A percentile compares a stretch with the other conserved stretches of the same genome.
Evolutionary conservation across 2,113 vertebrate species (phyloP).

Genomic region (Channa argus): DNA sequence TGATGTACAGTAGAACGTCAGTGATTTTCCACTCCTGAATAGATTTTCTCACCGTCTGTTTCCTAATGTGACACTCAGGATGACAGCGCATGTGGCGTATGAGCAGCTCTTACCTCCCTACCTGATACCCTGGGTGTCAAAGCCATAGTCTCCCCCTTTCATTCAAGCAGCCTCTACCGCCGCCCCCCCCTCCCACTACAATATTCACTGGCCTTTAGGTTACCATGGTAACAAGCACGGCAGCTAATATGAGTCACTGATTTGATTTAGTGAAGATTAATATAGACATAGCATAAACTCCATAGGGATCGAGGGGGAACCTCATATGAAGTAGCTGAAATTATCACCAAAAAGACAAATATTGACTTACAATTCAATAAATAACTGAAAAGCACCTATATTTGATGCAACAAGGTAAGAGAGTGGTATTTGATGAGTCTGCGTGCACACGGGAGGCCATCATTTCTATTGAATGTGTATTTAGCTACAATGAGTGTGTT

Average conservation of each 20-base stretch:
- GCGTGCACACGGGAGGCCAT: not conserved
- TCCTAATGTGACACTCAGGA: conserved; percentile 44
- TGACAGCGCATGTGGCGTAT: conserved; percentile 37
- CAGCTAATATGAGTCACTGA: conserved; percentile 64
- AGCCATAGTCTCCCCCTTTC: conserved; percentile 24
- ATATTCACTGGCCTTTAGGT: conserved; percentile 66
- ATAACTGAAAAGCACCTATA: conserved; percentile 7
- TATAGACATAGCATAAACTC: conserved; percentile 58
- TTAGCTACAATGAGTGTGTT: too few relatives aligned
- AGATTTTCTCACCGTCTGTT: conserved; percentile 27
- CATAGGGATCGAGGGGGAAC: not conserved
- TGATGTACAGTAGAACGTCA: conserved; percentile 36
- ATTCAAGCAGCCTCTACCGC: conserved; percentile 3
- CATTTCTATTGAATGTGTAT: too few relatives aligned
- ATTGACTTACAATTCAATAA: conserved; percentile 17
- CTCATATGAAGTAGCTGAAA: conserved; percentile 12
- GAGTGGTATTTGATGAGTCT: not conserved
- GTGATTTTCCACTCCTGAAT: conserved; percentile 35
- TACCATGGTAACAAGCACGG: conserved; percentile 69
- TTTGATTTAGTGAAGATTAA: conserved; percentile 73
- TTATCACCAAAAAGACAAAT: conserved; percentile 32
- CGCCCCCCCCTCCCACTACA: conserved; percentile 5
- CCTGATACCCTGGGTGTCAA: conserved; percentile 20
- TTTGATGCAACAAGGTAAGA: not conserved
- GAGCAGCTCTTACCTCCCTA: conserved; percentile 18